Base-by-base conservation (phyloP, 2,888 invertebrate genomes). In the Andrena hattorfiana region DNA sequence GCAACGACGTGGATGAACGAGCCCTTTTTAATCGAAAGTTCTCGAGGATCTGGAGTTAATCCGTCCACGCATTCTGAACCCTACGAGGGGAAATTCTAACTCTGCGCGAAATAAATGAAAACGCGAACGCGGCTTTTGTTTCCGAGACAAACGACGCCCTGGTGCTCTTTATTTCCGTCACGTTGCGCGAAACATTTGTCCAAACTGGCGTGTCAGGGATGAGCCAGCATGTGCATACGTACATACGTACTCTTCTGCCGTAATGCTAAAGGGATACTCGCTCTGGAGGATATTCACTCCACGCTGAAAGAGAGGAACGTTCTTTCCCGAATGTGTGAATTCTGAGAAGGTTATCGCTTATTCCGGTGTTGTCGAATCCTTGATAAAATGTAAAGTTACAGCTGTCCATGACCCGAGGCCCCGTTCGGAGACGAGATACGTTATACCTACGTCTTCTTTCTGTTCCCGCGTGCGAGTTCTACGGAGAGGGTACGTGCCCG, bases 401-500 rank as follows among this genome's bases (percentile, higher is more conserved):
- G 49, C 63, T 28, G 63, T 63, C 63, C 63, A 23, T 63, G 72
- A 68, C 63, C 68, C 71, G 63, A 30, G 35, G 62, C 60, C 54
- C 54, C 42, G 23, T 23, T 5, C 23, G 8, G 35, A 48, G 64
- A 81, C 51, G 81, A 73, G 73, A 59, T 73, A 42, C 1, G 42
- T 42, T 42, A 42, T 5, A 42, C 42, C 42, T 42, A 80, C 81
- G 68, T 30, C 74, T 80, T 81, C 81, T 81, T 80, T 81, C 81
- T 80, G 80, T 81, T 81, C 80, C 74, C 81, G 66, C 70, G 81
- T 67, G 75, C 81, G 81, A 82, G 69, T 67, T 67, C 70, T 62
- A 28, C 69, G 51, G 54, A 48, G 66, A 70, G 66, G 69, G 54
- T 70, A 81, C 81, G 81, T 82, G 81, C 49, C 20, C 28, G n/a